Conservation (phyloP, 2,888 invertebrate genomes). For the Mantis religiosa region DNA sequence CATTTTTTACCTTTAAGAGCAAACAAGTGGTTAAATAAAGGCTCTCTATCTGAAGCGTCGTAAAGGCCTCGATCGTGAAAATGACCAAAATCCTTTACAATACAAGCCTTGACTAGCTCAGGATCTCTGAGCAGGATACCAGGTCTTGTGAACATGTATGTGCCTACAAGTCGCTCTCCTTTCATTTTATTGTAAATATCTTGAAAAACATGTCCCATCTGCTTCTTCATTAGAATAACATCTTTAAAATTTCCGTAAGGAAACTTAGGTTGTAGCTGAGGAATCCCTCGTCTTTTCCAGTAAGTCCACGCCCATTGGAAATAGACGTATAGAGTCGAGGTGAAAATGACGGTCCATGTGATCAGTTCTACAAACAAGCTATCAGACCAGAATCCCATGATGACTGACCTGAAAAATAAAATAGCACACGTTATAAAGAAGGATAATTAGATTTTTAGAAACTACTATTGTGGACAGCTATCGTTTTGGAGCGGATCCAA, state of each 20-base stretch:
- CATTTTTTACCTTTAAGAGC: constrained; percentile 37
- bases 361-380: too few relatives aligned
- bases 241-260: constrained; percentile 59
- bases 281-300: too few relatives aligned
- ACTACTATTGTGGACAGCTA: too few relatives aligned
- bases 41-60: constrained; percentile 20
- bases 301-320: too few relatives aligned
- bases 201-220: constrained; percentile 58
- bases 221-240: constrained; percentile 52
- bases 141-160: constrained; percentile 40
- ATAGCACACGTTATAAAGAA: too few relatives aligned
- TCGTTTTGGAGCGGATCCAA: too few relatives aligned
- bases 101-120: neutral
- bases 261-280: constrained; percentile 50
- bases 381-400: too few relatives aligned
- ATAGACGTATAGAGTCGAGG: too few relatives aligned
- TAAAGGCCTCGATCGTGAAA: constrained; percentile 21
- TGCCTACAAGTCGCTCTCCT: constrained; percentile 40
- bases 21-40: neutral
- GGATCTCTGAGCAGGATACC: constrained; percentile 39
- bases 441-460: too few relatives aligned
- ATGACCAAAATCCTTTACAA: constrained; percentile 13
- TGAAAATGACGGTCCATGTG: too few relatives aligned
- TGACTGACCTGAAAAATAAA: too few relatives aligned
- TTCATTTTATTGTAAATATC: constrained; percentile 52